Evolutionary conservation across 1,140 invertebrate species (phyloP), one percentile per base, ranked within the genome.

Genomic region (Ceratitis capitata): DNA sequence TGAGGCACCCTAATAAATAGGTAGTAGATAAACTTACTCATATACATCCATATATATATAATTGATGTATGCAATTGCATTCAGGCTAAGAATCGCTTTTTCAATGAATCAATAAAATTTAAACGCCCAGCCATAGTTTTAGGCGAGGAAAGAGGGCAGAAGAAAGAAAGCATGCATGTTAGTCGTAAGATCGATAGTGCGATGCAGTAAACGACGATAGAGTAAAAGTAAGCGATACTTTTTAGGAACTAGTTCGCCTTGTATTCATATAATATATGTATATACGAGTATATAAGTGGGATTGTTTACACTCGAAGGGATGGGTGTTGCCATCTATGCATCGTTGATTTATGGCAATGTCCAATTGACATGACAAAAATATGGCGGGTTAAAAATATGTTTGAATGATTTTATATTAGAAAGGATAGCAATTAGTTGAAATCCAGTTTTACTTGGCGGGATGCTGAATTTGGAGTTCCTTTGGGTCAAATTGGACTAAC

Each of bases 301-400:
- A 16, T 29, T 69, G 19, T 35, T 69, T 35, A 35, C 32, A 69
- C 61, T 69, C 26, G 61, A 39, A 69, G 61, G 61, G 61, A 69
- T 69, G 61, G 61, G 61, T 39, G 61, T 29, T n/a, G n/a, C 29
- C 61, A n/a, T 5, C 4, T 39, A 16, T 32, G 7, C 61, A 35
- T 69, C 14, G 4, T 69, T 69, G 61, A 69, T 69, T 69, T 69
- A 69, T 69, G 32, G 16, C 29, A 35, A 32, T 32, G 32, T 35
- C 61, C 61, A 69, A 69, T 69, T 39, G 61, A 69, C 61, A 69
- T 69, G 61, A 69, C 61, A 69, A 69, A 69, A 69, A 69, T 69
- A 69, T 69, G 61, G 32, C 61, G 61, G 1, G 16, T 32, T 69
- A 69, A 69, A 69, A 35, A 69, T 69, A 69, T 69, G 61, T 19